Base-by-base conservation (phyloP, 2,113 vertebrate species). In the Sander vitreus region DNA sequence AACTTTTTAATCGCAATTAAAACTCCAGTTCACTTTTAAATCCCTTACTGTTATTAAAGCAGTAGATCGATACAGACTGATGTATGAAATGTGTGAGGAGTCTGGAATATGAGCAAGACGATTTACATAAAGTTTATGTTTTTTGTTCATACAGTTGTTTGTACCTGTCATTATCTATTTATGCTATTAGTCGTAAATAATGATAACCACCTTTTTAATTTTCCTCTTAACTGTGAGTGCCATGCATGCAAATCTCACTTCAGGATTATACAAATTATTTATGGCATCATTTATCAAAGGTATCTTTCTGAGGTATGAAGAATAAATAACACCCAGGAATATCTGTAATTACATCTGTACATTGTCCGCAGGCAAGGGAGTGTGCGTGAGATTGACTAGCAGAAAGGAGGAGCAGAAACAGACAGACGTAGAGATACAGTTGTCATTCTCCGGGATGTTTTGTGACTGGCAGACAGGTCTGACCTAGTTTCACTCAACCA, bases 301-400 rank as follows among this genome's bases (percentile, higher is more conserved):
- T 76, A 88, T 89, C 84, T 84, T 78, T 82, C 33, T 59, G 81
- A 53, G 76, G 73, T 76, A 60, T 27, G 83, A 69, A 86, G 82
- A 89, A 85, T 86, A 91, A 92, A 90, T 82, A 88, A 83, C 85
- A 84, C 55, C 81, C 88, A 83, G 74, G 72, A 89, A 86, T 93
- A 92, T 93, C 91, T 91, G 84, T 89, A 90, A 92, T 91, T 91
- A 81, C 88, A 93, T 92, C 90, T 87, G 87, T 80, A 81, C 79
- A 70, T 73, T 86, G 90, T 90, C 91, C 70, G 59, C 87, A 9
- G 85, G 89, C 90, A 6, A 75, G 59, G 27, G 75, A 59, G 78
- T 25, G 78, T 81, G 85, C n/a, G 78, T 14, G 74, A 66, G 51
- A 66, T 80, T 74, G 80, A 76, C 48, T 43, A 43, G 39, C 39